Percentiles rank a stretch among this genome's conserved stretches.
These are phyloP conservation scores for Psephotus haematonotus DNA, from an alignment of 2,113 vertebrate species.

Conservation along the genomic window DNA sequence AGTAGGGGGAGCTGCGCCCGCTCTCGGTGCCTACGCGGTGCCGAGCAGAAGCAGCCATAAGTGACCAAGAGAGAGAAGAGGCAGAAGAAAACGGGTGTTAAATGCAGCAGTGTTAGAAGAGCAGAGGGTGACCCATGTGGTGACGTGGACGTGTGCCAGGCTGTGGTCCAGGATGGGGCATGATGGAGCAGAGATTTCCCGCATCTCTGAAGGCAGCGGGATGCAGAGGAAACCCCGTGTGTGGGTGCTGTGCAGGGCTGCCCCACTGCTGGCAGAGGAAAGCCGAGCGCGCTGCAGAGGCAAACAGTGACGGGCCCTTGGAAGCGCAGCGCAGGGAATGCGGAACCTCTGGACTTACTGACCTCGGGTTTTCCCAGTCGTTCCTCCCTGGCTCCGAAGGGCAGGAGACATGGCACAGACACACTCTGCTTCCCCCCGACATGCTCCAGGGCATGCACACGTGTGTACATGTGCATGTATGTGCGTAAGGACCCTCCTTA, in stretches of 20 bases:
- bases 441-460: background rate
- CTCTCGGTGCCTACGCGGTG: conserved; percentile 92
- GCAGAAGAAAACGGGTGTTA: conserved; percentile 71
- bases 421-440: background rate
- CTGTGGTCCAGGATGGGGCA: background rate
- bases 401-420: background rate
- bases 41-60: conserved; percentile 83
- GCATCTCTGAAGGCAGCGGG: background rate
- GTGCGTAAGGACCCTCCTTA: background rate
- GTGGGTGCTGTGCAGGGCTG: background rate
- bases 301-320: background rate
- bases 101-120: conserved; percentile 57
- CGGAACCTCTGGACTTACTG: background rate
- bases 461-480: fast-evolving
- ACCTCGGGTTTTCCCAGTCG: background rate
- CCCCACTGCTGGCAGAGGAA: background rate
- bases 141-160: background rate
- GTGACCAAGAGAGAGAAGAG: conserved; percentile 75
- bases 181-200: background rate
- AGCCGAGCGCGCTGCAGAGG: background rate
- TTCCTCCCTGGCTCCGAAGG: background rate
- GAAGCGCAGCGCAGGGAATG: background rate
- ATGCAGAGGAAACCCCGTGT: background rate
- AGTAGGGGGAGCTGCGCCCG: conserved; percentile 97
- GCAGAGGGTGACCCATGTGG: background rate